A percentile compares a stretch with the other conserved stretches of the same genome.
phyloP scores from a whole-genome alignment of 2,797 vertebrate genomes.

The Channa striata region DNA sequence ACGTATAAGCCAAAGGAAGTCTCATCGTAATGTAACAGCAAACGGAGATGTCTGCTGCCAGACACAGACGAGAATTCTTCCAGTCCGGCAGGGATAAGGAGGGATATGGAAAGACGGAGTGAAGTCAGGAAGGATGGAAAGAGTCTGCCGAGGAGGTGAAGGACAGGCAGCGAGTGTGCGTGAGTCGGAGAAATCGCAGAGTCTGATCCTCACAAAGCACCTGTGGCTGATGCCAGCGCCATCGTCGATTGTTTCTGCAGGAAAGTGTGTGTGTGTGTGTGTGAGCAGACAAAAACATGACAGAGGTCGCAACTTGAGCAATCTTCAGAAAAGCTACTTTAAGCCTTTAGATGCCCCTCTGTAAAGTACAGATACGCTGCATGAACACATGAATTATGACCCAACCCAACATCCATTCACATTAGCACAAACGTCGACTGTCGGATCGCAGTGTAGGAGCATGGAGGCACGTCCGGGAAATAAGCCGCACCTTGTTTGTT shows the following conservation, averaged over 20 bases:
- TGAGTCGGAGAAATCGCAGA: conserved; percentile 37
- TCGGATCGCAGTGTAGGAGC: too few relatives aligned
- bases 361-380: too few relatives aligned
- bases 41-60: conserved; percentile 17
- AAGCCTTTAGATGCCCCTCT: too few relatives aligned
- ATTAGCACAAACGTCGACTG: too few relatives aligned
- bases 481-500: too few relatives aligned
- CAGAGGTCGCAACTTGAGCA: background rate
- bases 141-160: conserved; percentile 13
- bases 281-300: background rate
- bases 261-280: background rate
- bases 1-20: conserved; percentile 26
- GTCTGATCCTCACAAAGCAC: conserved; percentile 23
- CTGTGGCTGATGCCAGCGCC: background rate
- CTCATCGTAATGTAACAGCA: conserved; percentile 33
- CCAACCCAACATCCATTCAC: too few relatives aligned
- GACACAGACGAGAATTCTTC: conserved; percentile 7
- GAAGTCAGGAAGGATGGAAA: conserved; percentile 26
- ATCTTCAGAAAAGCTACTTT: background rate
- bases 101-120: conserved; percentile 29
- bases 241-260: background rate
- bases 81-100: conserved; percentile 27
- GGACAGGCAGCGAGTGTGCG: conserved; percentile 11
- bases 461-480: too few relatives aligned
- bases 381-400: too few relatives aligned